Evolutionary conservation across 2,113 vertebrate genomes (phyloP), one percentile per base, ranked within the genome.

Genomic region (Cyprinodon tularosa): DNA sequence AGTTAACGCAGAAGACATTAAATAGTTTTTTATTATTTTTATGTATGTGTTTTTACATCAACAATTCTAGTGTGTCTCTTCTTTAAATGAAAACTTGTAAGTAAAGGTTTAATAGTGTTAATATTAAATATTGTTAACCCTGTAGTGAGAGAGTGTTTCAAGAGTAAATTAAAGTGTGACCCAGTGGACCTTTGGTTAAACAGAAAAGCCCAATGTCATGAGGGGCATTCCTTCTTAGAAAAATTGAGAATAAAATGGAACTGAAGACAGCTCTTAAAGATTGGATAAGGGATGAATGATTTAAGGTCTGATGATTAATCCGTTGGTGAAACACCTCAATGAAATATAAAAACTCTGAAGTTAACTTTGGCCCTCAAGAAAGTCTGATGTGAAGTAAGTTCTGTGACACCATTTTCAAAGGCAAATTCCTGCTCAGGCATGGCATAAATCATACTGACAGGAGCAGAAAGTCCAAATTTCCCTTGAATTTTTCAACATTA

Each of bases 321-420:
- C 84, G 29, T 60, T 50, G 60, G 74, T 38, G 74, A 84, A 93
- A 88, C 17, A 72, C 69, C 72, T 44, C 40, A 20, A 60, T 88
- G 82, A 89, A 89, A 85, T 86, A 84, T 71, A 68, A 59, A 68
- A 48, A 66, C 83, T 89, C 66, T 85, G 87, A 90, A 91, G 90
- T 88, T 93, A 92, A 93, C 86, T 88, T 91, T 91, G 86, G 72
- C 88, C 84, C 88, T 93, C 80, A 84, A 86, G 85, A 88, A 93
- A 94, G 91, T 92, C 74, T 71, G 84, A 94, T 90, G 86, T 89
- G 81, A 73, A 83, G 85, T 85, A 73, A 83, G 85, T 85, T 88
- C 90, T 86, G 80, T 82, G 84, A 77, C 82, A 69, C 15, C 53
- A 42, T 84, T 90, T 91, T 88, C 81, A 63, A 77, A 86, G 75